phyloP scores from a whole-genome alignment of 2,888 invertebrate genomes.

The Rhagonycha fulva region DNA sequence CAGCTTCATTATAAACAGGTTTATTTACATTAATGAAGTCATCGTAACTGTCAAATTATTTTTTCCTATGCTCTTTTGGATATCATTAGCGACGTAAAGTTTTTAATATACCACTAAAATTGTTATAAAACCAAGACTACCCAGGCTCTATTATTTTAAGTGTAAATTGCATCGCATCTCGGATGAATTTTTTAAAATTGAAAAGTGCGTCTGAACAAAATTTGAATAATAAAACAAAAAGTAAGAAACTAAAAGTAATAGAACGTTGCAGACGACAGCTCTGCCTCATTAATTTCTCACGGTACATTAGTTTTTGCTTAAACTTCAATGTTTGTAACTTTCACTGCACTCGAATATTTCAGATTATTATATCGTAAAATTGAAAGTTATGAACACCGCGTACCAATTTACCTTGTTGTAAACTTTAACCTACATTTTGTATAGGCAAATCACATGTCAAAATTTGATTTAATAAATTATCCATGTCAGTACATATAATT shows the following conservation, averaged over 20 bases:
- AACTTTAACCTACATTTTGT: conserved; percentile 1
- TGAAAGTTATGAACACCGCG: background rate
- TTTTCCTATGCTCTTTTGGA: conserved; percentile 5
- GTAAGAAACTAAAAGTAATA: conserved; percentile 8
- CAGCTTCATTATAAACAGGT: conserved; percentile 25
- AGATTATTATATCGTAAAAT: background rate
- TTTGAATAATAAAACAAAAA: background rate
- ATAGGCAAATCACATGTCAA: background rate
- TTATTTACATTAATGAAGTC: conserved; percentile 29
- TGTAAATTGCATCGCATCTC: background rate
- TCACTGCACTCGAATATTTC: conserved; percentile 4
- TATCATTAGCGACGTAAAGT: conserved; percentile 15
- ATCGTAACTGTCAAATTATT: conserved; percentile 25
- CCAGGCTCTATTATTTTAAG: background rate
- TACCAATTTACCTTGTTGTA: background rate
- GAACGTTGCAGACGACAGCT: conserved; percentile 18
- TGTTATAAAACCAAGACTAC: conserved; percentile 1
- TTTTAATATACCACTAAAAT: conserved; percentile 15
- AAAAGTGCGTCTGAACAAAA: background rate
- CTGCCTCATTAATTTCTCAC: conserved; percentile 27
- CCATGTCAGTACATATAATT: background rate
- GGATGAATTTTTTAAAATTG: background rate
- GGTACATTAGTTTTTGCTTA: conserved; percentile 23
- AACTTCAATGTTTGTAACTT: conserved; percentile 11
- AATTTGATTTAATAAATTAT: background rate